A percentile compares a stretch with the other conserved stretches of the same genome.
Evolutionary conservation across 2,888 invertebrate genomes (phyloP).

Genomic region (Glyphotaelius pellucidus): DNA sequence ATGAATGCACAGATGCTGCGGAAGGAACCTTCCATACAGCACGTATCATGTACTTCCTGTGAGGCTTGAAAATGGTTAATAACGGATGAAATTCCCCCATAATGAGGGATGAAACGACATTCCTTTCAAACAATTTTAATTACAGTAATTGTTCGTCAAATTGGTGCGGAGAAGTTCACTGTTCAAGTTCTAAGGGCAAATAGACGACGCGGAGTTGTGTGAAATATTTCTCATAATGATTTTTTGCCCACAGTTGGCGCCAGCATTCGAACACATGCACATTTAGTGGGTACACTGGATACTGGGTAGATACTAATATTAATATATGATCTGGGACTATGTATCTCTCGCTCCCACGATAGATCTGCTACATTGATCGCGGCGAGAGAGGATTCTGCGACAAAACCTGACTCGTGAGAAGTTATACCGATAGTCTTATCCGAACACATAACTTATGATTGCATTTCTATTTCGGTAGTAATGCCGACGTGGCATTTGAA

Average conservation of each 20-base stretch:
- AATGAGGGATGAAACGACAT: conserved; percentile 51
- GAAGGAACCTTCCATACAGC: conserved; percentile 17
- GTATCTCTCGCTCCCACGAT: conserved; percentile 36
- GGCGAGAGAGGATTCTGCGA: conserved; percentile 6
- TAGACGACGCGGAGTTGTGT: background rate
- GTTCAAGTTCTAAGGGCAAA: background rate
- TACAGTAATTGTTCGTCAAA: conserved; percentile 42
- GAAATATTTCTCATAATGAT: conserved; percentile 16
- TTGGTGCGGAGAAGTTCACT: conserved; percentile 2
- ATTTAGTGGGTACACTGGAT: background rate
- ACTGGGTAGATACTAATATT: background rate
- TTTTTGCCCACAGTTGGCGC: conserved; percentile 30
- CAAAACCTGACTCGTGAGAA: conserved; percentile 34
- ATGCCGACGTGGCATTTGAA: background rate
- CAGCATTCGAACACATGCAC: conserved; percentile 17
- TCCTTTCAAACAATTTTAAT: conserved; percentile 46
- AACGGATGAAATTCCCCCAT: conserved; percentile 53
- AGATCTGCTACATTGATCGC: conserved; percentile 18
- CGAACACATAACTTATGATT: conserved; percentile 12
- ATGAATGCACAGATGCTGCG: background rate
- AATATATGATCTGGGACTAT: conserved; percentile 19
- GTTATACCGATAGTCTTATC: background rate
- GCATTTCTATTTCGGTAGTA: conserved; percentile 51
- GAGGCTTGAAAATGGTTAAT: conserved; percentile 39
- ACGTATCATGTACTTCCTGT: conserved; percentile 29